Conservation (phyloP, 2,888 invertebrate genomes). For the Drepana falcataria region DNA sequence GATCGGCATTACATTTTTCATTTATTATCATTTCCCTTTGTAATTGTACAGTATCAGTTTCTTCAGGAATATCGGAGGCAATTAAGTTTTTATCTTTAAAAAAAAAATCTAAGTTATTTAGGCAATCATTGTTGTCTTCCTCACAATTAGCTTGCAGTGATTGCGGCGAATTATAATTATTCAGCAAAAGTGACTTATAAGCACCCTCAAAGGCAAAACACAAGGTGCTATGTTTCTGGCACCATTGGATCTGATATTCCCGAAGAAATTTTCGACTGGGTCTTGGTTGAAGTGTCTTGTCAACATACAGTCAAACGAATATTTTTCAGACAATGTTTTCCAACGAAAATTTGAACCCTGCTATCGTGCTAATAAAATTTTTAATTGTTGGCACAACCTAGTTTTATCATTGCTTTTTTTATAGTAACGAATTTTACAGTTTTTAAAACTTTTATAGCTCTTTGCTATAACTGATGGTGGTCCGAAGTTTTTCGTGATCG, state of each 20-base stretch:
- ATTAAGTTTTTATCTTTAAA: not conserved
- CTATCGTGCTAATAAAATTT: conserved; percentile 29
- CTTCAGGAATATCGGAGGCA: not conserved
- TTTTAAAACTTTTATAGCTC: conserved; percentile 2
- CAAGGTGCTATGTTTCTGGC: conserved; percentile 8
- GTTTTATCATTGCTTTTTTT: conserved; percentile 8
- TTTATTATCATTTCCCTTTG: not conserved
- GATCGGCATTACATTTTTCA: not conserved
- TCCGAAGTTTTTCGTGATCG: not conserved
- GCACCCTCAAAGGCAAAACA: conserved; percentile 7
- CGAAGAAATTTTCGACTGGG: conserved; percentile 2
- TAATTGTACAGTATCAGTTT: not conserved
- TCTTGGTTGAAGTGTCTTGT: conserved; percentile 1
- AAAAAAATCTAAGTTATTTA: not conserved
- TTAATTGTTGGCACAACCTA: conserved; percentile 17
- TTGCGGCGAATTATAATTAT: conserved; percentile 8
- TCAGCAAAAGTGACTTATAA: conserved; percentile 7
- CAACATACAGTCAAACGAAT: conserved; percentile 5
- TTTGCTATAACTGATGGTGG: conserved; percentile 3
- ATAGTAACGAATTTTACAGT: not conserved
- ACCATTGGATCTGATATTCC: conserved; percentile 2
- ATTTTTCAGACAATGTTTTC: conserved; percentile 17
- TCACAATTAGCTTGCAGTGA: conserved; percentile 1
- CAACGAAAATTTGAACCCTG: conserved; percentile 20
- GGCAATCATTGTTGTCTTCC: not conserved